phyloP scores from a whole-genome alignment of 2,888 invertebrate genomes.

The Polyommatus icarus region DNA sequence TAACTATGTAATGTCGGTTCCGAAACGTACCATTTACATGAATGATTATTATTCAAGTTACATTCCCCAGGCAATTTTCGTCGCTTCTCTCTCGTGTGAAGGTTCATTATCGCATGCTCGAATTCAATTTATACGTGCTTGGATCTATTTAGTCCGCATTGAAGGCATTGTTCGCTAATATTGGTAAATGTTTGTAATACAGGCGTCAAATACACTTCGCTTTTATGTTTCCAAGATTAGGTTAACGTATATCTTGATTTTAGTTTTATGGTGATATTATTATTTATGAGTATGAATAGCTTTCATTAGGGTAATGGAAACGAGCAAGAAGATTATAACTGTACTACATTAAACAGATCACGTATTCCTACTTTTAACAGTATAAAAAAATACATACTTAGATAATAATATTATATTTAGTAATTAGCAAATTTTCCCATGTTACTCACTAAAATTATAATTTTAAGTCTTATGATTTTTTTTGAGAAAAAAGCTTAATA shows the following conservation, averaged over 20 bases:
- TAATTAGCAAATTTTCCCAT: too few species aligned
- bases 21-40: conserved; percentile 70
- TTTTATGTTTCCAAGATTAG: conserved; percentile 24
- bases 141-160: conserved; percentile 57
- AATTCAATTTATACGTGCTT: conserved; percentile 56
- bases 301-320: not conserved
- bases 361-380: too few species aligned
- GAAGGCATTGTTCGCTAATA: conserved; percentile 60
- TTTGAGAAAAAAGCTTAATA: too few species aligned
- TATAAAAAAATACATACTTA: not conserved
- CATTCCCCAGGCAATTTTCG: conserved; percentile 47
- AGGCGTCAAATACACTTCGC: conserved; percentile 28
- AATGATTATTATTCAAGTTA: conserved; percentile 68
- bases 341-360: not conserved
- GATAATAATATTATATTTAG: too few species aligned
- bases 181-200: conserved; percentile 52
- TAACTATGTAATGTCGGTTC: conserved; percentile 67
- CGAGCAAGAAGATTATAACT: not conserved
- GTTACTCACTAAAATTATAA: too few species aligned
- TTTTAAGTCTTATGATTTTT: too few species aligned
- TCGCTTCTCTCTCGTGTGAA: conserved; percentile 44
- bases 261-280: not conserved
- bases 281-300: not conserved
- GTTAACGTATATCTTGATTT: conserved; percentile 9
- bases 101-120: conserved; percentile 48